Evolutionary conservation across 2,113 vertebrate species (phyloP), one percentile per base, ranked within the genome.

Genomic region (Phrynosoma platyrhinos): DNA sequence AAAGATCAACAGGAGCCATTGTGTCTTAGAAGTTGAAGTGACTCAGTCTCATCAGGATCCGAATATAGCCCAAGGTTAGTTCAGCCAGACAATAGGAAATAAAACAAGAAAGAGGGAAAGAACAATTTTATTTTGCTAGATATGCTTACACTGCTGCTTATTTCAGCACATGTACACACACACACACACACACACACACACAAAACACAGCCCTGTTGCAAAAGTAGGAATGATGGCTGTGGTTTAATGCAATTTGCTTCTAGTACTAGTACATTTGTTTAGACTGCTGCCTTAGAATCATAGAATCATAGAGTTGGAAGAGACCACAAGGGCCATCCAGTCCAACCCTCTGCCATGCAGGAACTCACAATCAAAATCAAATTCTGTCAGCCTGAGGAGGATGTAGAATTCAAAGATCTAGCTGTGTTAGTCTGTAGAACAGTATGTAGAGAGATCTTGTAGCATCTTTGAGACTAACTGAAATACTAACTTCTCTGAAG

Each of bases 41-140:
- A 82, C 30, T 83, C 81, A 71, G 58, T 62, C 30, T 78, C 58
- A 53, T 83, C 80, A 69, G 87, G n/a, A 83, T 88, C 47, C 25
- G 72, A 69, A 83, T 83, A 21, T 78, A 83, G n/a, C 72, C 64
- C 47, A 14, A 83, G 58, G 80, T 68, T 83, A 82, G 4, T 88
- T 68, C 1, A 77, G 40, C 71, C 58, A 76, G 87, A 82, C 71
- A 82, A 42, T 36, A 87, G 72, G 58, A 77, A 85, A 25, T 40
- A 47, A 20, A 40, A 62, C 58, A 52, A 30, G 68, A 55, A 21
- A 30, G 32, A 27, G 2, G 32, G 30, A 30, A 3, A 47, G 72
- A 68, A 36, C 20, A 82, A 88, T 88, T 76, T 27, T 82, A 14
- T 76, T 83, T 64, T 36, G 66, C 7, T 76, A 16, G 58, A 47